phyloP scores from a whole-genome alignment of 1,140 invertebrate species.

The Drosophila athabasca region DNA sequence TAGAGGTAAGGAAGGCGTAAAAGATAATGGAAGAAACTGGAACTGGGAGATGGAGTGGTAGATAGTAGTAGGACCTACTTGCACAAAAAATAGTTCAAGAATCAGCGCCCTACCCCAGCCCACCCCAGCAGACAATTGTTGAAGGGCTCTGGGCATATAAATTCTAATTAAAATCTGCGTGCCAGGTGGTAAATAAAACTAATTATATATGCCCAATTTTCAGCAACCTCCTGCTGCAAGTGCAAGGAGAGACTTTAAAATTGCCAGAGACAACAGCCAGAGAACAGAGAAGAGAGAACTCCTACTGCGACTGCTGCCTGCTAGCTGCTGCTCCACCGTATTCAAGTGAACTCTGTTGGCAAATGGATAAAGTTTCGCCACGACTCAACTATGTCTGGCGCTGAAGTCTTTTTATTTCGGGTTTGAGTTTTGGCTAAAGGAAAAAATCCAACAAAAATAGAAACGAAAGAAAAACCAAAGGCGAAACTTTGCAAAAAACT shows the following conservation, averaged over 20 bases:
- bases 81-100: too few relatives aligned
- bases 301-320: neutral
- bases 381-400: constrained; percentile 67
- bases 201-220: constrained; percentile 69
- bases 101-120: too few relatives aligned
- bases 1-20: too few relatives aligned
- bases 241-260: constrained; percentile 49
- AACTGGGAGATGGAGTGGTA: neutral
- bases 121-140: neutral
- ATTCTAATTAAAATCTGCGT: constrained; percentile 79
- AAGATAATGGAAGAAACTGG: neutral
- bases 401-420: constrained; percentile 57
- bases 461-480: constrained; percentile 37
- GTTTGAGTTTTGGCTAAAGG: constrained; percentile 54
- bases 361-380: constrained; percentile 73
- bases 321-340: neutral
- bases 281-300: neutral
- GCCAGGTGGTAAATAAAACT: constrained; percentile 77
- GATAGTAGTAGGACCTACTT: too few relatives aligned
- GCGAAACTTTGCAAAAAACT: constrained; percentile 63
- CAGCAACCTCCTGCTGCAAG: constrained; percentile 14
- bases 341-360: constrained; percentile 43
- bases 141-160: constrained; percentile 42
- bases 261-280: constrained; percentile 15
- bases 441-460: constrained; percentile 51